Percentiles rank a stretch among this genome's conserved stretches.
Evolutionary conservation across 2,888 invertebrate species (phyloP).

Genomic region (Glaucopsyche alexis): DNA sequence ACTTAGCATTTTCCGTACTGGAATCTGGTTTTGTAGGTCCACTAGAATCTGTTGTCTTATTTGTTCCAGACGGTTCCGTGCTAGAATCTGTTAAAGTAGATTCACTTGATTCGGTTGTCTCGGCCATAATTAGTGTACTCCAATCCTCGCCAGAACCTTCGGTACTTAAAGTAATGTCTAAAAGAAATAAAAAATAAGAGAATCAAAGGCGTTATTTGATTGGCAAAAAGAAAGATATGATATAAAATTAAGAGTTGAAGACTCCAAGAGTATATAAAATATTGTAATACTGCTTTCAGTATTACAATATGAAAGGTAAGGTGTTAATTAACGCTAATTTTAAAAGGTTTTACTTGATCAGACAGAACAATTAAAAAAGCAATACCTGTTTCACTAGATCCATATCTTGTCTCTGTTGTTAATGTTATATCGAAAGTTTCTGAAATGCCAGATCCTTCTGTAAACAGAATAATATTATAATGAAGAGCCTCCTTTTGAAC

Average conservation of each 20-base stretch:
- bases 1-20: constrained; percentile 3
- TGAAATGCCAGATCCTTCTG: constrained; percentile 11
- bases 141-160: constrained; percentile 36
- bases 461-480: neutral
- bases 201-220: neutral
- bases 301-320: neutral
- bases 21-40: constrained; percentile 22
- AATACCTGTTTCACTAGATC: constrained; percentile 7
- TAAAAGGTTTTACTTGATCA: neutral
- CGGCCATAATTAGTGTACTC: constrained; percentile 4
- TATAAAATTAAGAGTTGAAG: too few relatives aligned
- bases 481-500: neutral
- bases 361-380: neutral
- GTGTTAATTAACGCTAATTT: neutral
- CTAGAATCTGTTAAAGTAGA: constrained; percentile 26
- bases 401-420: neutral
- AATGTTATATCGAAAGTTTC: neutral
- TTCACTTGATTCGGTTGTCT: constrained; percentile 31
- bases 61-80: constrained; percentile 20
- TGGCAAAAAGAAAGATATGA: neutral
- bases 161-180: constrained; percentile 28
- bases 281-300: too few relatives aligned
- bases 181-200: neutral
- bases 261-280: too few relatives aligned
- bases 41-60: constrained; percentile 1